phyloP scores from a whole-genome alignment of 2,888 invertebrate species.

The Monoplex corrugatus region DNA sequence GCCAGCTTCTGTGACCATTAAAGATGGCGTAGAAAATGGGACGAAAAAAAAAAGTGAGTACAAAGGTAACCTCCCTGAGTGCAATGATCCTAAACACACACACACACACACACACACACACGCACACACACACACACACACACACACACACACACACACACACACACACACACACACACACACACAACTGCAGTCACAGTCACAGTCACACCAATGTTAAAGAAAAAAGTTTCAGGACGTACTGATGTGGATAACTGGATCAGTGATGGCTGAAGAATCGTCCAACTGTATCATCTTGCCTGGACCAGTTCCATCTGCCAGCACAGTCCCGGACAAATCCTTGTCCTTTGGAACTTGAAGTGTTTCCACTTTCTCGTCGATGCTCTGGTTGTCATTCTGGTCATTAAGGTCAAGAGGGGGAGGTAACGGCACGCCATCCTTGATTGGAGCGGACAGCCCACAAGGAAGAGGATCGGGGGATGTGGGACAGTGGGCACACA shows the following conservation, averaged over 20 bases:
- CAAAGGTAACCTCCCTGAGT: too few species aligned
- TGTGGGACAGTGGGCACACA: constrained; percentile 50
- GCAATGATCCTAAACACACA: too few species aligned
- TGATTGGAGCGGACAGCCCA: not conserved
- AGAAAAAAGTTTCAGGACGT: not conserved
- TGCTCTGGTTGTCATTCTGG: constrained; percentile 16
- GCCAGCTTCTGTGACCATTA: too few species aligned
- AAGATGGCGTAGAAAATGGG: too few species aligned
- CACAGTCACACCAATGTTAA: not conserved
- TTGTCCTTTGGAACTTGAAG: not conserved
- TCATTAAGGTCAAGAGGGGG: not conserved
- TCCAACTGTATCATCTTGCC: constrained; percentile 59
- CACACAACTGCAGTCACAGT: not conserved
- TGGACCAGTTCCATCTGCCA: constrained; percentile 51
- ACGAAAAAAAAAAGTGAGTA: too few species aligned
- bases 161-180: not conserved
- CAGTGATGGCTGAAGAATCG: constrained; percentile 55
- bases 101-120: constrained; percentile 22
- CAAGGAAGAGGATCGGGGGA: constrained; percentile 8
- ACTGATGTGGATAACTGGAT: constrained; percentile 12
- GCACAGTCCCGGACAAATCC: not conserved
- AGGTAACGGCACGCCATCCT: not conserved
- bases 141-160: not conserved
- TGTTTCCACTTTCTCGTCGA: constrained; percentile 14
- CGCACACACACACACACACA: not conserved